Evolutionary conservation across 1,140 invertebrate genomes (phyloP).

Genomic region (Fopius arisanus): DNA sequence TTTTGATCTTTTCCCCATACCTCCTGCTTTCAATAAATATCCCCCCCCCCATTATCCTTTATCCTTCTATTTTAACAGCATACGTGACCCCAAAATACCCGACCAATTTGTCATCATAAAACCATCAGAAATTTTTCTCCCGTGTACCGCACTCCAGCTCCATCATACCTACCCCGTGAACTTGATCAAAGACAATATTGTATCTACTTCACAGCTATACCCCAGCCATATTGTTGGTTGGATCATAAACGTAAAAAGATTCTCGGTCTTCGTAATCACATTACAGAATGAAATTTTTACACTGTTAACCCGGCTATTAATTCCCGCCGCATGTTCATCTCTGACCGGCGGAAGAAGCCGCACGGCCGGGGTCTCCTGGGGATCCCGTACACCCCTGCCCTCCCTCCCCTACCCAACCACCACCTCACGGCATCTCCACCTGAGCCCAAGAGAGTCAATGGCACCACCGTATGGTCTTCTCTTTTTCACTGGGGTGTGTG

Average conservation of each 20-base stretch:
- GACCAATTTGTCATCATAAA: background rate
- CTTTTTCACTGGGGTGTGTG: slow-evolving; percentile 45
- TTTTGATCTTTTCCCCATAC: slow-evolving; percentile 8
- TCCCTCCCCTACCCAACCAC: background rate
- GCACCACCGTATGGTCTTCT: background rate
- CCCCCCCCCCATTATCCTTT: background rate
- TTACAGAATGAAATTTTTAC: slow-evolving; percentile 53
- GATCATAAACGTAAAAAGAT: slow-evolving; percentile 35
- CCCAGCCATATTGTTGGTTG: slow-evolving; percentile 21
- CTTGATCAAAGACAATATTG: too few relatives aligned
- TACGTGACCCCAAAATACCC: background rate
- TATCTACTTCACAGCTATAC: too few relatives aligned
- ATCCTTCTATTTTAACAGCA: background rate
- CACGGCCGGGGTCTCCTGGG: background rate
- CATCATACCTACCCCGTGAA: too few relatives aligned
- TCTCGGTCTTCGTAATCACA: slow-evolving; percentile 59
- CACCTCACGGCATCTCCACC: background rate
- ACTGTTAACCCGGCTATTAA: slow-evolving; percentile 56
- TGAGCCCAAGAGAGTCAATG: background rate
- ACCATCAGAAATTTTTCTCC: too few relatives aligned
- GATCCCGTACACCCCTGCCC: slow-evolving; percentile 5
- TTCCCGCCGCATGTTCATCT: slow-evolving; percentile 41
- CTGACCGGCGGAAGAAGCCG: background rate
- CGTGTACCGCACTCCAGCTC: too few relatives aligned
- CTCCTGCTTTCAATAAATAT: background rate